Base-by-base conservation (phyloP, 2,888 invertebrate species). In the Hyalella azteca region DNA sequence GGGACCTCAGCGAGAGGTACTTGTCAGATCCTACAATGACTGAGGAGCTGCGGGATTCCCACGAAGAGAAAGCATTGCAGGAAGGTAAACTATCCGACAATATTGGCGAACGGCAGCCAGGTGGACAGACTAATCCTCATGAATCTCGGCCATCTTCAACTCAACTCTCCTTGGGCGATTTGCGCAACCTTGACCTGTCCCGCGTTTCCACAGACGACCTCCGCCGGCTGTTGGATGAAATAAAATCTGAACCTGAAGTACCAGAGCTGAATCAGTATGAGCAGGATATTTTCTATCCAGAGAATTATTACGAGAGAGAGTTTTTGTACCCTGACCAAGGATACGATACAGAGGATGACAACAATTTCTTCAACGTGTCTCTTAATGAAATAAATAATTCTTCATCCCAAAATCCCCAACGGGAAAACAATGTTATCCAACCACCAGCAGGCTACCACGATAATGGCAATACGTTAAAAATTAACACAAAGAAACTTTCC, bases 1-100 rank as follows among this genome's bases (percentile, higher is more conserved):
- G 80, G 41, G 80, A 80, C 50, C 45, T 82, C n/a, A 82, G 82
- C 45, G 77, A 82, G 3, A 60, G 80, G 7, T 82, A 82, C 32
- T 77, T 82, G 15, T 79, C 82, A 32, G 79, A 82, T 29, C 82
- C 82, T 11, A 79, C 76, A 15, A 54, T 82, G 3, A 77, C 78
- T 22, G 77, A 82, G 26, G 78, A 82, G 36, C 79, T 82, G 1
- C 66, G 73, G 15, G 60, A 80, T 39, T 80, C 80, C 54, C 80
- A 82, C 32, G 48, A 78, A 9, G 41, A 26, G 9, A 45, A 26
- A 26, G 40, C 75, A 11, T n/a, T 19, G 36, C 36, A 66, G 39
- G 19, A 5, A 39, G 26, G 66, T 7, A 9, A 29, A 66, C 4
- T 19, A 32, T 66, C 4, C 54, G 4, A 54, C 9, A 26, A 3